Base-by-base conservation (phyloP, 2,113 vertebrate species). In the Stigmatopora nigra region DNA sequence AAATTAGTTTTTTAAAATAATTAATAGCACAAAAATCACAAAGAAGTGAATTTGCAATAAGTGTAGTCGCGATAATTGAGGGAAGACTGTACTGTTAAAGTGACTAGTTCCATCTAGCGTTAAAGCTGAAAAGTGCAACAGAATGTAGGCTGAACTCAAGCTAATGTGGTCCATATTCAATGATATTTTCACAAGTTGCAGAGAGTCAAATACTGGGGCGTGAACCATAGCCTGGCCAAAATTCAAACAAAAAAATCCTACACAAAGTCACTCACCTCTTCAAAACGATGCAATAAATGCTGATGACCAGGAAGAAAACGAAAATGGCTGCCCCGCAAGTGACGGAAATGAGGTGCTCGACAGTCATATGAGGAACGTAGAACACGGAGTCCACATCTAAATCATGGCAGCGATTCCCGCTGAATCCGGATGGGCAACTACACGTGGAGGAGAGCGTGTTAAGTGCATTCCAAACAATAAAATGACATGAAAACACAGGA, bases 281-380 rank as follows among this genome's bases (percentile, higher is more conserved):
- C 7, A 12, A 22, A 38, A 49, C n/a, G 7, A 72, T 68, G 71
- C 80, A 84, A 74, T 17, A 86, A 41, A 82, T 2, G 0, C 71
- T 0, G 11, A 69, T 22, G 44, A 13, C 9, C 48, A 90, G 44
- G 46, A 68, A 10, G 12, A 70, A 2, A 46, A 87, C 0, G 25
- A 90, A 13, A 45, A 90, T 64, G 60, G 63, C 2, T 0, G 83
- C 60, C 9, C 86, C 89, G 5, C 84, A 67, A 19, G 3, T 47
- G 51, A 91, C 72, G 25, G 53, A 83, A 4, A 90, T 87, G 15
- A 87, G 1, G 6, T 82, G n/a, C 68, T 89, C 86, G 0, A 63
- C 1, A 1, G 66, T 36, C 0, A 45, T 35, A 0, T 0, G 0
- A 2, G 0, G 3, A 11, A 3, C 11, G 38, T 16, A 52, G 31